Evolutionary conservation across 2,113 vertebrate species (phyloP).

Genomic region (Aegithalos caudatus): DNA sequence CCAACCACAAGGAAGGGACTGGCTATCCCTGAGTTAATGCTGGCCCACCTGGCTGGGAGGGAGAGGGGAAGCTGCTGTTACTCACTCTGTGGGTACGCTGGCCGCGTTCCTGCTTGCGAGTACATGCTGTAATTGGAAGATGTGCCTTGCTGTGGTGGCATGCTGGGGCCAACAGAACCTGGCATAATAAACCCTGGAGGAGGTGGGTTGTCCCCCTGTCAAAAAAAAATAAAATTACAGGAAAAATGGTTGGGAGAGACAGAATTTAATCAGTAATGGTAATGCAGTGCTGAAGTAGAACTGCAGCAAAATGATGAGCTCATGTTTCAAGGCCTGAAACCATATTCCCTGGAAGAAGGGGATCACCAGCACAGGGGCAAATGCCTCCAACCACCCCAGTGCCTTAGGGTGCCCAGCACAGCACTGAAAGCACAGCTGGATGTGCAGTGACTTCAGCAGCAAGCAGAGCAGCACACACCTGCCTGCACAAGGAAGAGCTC

Average conservation of each 20-base stretch:
- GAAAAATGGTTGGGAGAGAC: background rate
- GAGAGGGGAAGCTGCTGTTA: background rate
- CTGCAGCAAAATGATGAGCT: background rate
- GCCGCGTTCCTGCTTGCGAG: constrained; percentile 55
- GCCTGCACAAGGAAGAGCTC: background rate
- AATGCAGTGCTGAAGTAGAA: background rate
- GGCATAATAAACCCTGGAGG: constrained; percentile 80
- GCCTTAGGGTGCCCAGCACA: background rate
- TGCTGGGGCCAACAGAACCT: constrained; percentile 55
- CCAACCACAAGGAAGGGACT: background rate
- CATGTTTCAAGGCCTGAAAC: background rate
- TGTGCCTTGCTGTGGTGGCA: constrained; percentile 38
- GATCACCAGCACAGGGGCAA: background rate
- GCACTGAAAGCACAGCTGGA: background rate
- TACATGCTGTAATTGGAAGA: constrained; percentile 75
- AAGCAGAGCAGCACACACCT: background rate
- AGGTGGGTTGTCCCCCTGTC: constrained; percentile 80
- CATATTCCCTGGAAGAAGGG: background rate
- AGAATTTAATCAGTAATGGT: background rate
- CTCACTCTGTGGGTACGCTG: constrained; percentile 86
- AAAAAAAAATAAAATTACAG: constrained; percentile 7
- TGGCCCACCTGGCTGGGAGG: background rate
- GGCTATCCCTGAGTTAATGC: background rate
- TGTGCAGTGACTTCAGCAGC: background rate
- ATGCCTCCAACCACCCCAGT: background rate